These are phyloP conservation scores for Brachyrhaphis roseni DNA, from an alignment of 2,797 vertebrate species.

Conservation along the genomic window DNA sequence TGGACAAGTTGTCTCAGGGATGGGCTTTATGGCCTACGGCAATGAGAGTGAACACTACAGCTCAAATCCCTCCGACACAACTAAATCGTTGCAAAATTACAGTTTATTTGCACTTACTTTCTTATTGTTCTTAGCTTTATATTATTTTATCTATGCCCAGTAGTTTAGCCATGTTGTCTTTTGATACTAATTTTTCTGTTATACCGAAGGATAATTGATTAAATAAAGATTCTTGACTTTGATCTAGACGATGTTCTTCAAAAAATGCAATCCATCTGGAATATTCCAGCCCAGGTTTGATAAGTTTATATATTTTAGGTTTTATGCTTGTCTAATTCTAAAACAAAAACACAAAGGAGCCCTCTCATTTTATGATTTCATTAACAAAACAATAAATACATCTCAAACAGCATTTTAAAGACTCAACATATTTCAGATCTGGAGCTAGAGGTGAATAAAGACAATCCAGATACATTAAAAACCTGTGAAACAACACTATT, in stretches of 20 bases:
- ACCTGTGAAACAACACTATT: background rate
- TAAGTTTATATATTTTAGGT: background rate
- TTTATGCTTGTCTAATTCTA: background rate
- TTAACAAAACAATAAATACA: background rate
- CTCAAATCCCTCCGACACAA: background rate
- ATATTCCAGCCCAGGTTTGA: background rate
- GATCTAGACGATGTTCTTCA: background rate
- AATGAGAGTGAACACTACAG: background rate
- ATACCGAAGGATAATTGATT: background rate
- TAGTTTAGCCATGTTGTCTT: background rate
- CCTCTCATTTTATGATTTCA: background rate
- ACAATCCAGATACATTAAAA: background rate
- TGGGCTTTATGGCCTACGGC: background rate
- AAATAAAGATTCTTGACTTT: background rate
- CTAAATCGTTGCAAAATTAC: background rate
- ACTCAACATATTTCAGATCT: background rate
- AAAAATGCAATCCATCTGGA: background rate
- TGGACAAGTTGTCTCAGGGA: background rate
- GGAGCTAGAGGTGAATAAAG: background rate
- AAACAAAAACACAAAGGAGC: background rate
- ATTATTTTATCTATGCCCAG: background rate
- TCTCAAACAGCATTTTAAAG: background rate
- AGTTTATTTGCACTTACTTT: background rate
- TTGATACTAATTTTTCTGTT: background rate
- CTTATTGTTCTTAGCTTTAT: background rate